Conservation (phyloP, 2,113 vertebrate genomes). For the Lepidothrix coronata region DNA sequence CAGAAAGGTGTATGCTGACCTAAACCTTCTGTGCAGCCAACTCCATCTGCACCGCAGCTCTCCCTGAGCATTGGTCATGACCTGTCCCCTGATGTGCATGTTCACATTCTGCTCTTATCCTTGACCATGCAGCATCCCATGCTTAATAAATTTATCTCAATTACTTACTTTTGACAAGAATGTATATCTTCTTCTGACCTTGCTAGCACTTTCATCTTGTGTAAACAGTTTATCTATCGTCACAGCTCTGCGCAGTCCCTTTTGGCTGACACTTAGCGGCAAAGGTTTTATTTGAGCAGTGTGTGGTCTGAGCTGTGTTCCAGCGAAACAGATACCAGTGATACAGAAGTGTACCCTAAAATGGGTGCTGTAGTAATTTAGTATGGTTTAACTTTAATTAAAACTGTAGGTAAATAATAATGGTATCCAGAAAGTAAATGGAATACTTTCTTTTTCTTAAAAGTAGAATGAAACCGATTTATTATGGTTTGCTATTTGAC, state of each 20-base stretch:
- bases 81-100: background rate
- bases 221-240: background rate
- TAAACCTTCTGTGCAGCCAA: background rate
- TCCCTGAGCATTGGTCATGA: accelerated
- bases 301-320: background rate
- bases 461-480: background rate
- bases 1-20: background rate
- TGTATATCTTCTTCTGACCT: background rate
- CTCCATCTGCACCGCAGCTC: background rate
- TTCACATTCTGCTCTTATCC: background rate
- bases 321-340: background rate
- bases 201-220: background rate
- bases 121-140: background rate
- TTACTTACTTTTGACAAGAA: background rate
- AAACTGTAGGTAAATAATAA: background rate
- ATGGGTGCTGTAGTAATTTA: background rate
- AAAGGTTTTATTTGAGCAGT: background rate
- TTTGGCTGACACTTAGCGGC: background rate
- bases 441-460: background rate
- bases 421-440: background rate
- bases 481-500: background rate
- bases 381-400: background rate
- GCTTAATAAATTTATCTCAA: background rate
- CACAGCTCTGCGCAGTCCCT: background rate
- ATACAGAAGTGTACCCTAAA: background rate